Conservation (phyloP, 2,888 invertebrate genomes). For the Syrista parreyssii region DNA sequence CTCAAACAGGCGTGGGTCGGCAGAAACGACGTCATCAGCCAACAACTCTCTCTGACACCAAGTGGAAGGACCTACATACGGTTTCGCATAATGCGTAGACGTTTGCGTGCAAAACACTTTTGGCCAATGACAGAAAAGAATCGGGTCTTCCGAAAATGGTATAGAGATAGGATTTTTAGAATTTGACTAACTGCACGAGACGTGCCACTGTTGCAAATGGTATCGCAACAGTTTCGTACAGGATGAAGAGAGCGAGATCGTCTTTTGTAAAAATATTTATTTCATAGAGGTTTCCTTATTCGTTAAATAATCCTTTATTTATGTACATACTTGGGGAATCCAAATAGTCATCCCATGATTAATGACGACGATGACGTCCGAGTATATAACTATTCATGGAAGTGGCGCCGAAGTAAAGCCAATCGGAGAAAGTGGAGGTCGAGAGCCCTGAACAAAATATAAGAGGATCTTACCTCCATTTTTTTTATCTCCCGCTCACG, state of each 20-base stretch:
- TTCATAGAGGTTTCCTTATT: neutral
- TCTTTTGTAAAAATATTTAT: neutral
- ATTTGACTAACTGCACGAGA: neutral
- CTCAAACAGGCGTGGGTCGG: slow-evolving; percentile 40
- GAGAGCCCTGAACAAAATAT: neutral
- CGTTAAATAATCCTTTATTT: neutral
- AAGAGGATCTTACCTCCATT: neutral
- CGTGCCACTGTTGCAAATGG: neutral
- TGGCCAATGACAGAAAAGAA: neutral
- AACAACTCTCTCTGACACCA: slow-evolving; percentile 42
- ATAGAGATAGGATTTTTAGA: neutral
- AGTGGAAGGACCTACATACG: slow-evolving; percentile 33
- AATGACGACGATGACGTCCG: neutral
- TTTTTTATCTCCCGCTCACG: neutral
- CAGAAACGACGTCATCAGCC: slow-evolving; percentile 47
- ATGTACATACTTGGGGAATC: neutral
- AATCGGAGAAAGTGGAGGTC: slow-evolving; percentile 1
- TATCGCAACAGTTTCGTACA: neutral
- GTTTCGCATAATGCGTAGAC: neutral
- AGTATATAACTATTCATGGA: neutral
- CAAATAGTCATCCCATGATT: neutral
- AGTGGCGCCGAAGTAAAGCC: neutral
- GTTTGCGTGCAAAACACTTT: neutral
- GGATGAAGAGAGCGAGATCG: neutral
- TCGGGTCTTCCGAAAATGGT: neutral